Evolutionary conservation across 2,113 vertebrate species (phyloP).

Genomic region (Brienomyrus brachyistius): DNA sequence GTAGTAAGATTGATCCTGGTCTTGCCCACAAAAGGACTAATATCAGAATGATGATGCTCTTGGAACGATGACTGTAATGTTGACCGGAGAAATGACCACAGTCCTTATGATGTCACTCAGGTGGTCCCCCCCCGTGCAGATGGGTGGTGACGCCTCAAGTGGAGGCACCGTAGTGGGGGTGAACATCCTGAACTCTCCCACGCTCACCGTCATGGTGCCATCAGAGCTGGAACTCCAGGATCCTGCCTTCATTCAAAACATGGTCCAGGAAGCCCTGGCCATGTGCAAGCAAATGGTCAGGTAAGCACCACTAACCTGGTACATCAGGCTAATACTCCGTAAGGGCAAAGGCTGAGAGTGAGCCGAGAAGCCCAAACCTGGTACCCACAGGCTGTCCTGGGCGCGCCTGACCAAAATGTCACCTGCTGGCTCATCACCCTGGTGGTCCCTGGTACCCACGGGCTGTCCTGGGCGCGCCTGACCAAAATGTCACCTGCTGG

Average conservation of each 20-base stretch:
- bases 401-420: neutral
- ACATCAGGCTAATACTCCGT: neutral
- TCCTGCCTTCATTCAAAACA: conserved; percentile 67
- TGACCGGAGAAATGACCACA: neutral
- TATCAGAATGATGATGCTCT: neutral
- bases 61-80: neutral
- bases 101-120: conserved; percentile 42
- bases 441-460: too few species aligned
- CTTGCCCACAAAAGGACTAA: neutral
- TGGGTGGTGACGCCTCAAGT: conserved; percentile 38
- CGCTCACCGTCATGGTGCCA: conserved; percentile 59
- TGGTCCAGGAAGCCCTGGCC: conserved; percentile 67
- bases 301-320: conserved; percentile 17
- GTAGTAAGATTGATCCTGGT: neutral
- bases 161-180: conserved; percentile 60
- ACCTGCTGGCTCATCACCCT: too few species aligned
- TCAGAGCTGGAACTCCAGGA: conserved; percentile 56
- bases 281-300: conserved; percentile 65
- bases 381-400: neutral
- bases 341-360: neutral
- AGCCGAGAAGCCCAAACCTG: neutral
- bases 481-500: neutral
- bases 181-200: conserved; percentile 67
- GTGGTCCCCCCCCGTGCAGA: conserved; percentile 33
- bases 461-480: neutral